Evolutionary conservation across 2,888 invertebrate genomes (phyloP), one percentile per base, ranked within the genome.

Genomic region (Cerceris rybyensis): DNA sequence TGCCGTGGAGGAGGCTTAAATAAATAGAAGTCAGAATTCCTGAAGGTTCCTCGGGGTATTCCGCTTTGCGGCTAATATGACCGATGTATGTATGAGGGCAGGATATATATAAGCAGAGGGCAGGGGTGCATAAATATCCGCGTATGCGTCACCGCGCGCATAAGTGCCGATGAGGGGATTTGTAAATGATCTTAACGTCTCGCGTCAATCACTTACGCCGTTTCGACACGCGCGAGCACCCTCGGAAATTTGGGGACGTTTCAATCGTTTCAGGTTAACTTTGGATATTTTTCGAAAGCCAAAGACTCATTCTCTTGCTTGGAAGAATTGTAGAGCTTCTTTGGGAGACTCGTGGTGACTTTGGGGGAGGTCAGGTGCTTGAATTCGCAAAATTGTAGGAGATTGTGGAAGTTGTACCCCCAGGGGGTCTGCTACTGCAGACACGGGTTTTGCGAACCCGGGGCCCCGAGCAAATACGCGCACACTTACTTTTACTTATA

Each of bases 111-210:
- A 50, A 63, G 43, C 13, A n/a, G 2, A 28, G 67, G 75, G 64
- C 67, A 84, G 83, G 89, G 91, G 91, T 91, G 91, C 90, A 90
- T 88, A 90, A 90, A 90, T 89, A 88, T 90, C 84, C 84, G 84
- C 85, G 88, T 89, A 90, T 92, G 92, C 91, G 91, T 92, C 92
- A 92, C 88, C 89, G 88, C 84, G 73, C 83, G 84, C 85, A 86
- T 87, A 86, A 88, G 85, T 86, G 83, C 80, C 81, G 84, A 80
- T 83, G 80, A 83, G 80, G 86, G 86, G 87, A 89, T 87, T 88
- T 89, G 88, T 89, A 88, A 88, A 89, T 90, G 89, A 91, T 90
- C 87, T 88, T 87, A 86, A 86, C 87, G 82, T 87, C 79, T 79
- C 86, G 85, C 88, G 88, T 88, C 90, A 90, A 91, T 91, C 91